Percentiles rank a stretch among this genome's conserved stretches.
Conservation (phyloP, 1,140 invertebrate species). For the Platyscapa corneri region DNA sequence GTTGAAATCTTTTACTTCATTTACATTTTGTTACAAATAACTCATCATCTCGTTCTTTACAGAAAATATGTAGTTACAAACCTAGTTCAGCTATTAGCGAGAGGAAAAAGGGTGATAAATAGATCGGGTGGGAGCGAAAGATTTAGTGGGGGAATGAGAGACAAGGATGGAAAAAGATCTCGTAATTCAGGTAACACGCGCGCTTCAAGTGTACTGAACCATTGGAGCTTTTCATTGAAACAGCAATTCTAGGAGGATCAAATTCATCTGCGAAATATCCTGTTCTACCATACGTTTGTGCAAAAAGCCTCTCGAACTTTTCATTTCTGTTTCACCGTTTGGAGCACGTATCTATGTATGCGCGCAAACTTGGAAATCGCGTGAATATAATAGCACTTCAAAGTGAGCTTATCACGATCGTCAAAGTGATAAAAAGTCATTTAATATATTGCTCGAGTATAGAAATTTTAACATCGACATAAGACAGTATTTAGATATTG, state of each 20-base stretch:
- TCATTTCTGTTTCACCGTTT: neutral
- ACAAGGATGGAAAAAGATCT: neutral
- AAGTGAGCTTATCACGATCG: slow-evolving; percentile 2
- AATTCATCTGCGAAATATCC: neutral
- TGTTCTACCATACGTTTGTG: neutral
- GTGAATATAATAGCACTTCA: slow-evolving; percentile 1
- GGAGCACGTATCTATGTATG: neutral
- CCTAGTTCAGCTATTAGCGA: too few species aligned
- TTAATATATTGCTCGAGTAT: neutral
- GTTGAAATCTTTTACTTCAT: too few species aligned
- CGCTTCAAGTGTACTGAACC: neutral
- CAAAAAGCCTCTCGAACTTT: slow-evolving; percentile 4
- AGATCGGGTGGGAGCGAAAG: too few species aligned
- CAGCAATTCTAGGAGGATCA: slow-evolving; percentile 1
- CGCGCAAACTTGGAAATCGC: neutral
- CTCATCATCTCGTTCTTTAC: too few species aligned
- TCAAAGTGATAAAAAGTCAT: neutral
- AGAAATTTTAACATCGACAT: neutral
- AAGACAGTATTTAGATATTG: neutral
- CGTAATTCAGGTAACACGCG: slow-evolving; percentile 1
- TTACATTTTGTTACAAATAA: too few species aligned
- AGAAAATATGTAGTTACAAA: too few species aligned
- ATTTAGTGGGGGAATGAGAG: neutral
- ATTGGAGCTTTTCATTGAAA: neutral
- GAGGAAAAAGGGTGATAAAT: neutral